Percentiles rank a stretch among this genome's conserved stretches.
Evolutionary conservation across 2,888 invertebrate genomes (phyloP).

Genomic region (Dynastes tityus): DNA sequence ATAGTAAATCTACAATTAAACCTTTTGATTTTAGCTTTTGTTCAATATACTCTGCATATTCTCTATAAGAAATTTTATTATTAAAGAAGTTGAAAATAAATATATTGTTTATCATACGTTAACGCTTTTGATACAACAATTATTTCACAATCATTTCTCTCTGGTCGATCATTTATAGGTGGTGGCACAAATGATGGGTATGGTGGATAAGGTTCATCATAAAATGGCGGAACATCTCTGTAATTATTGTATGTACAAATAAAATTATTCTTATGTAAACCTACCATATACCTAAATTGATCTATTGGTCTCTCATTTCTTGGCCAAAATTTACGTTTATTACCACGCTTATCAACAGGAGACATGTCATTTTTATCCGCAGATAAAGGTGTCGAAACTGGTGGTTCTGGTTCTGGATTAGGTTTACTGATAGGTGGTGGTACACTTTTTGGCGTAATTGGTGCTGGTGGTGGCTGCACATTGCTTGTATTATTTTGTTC

Average conservation of each 20-base stretch:
- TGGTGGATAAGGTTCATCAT: conserved; percentile 64
- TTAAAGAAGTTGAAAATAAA: conserved; percentile 14
- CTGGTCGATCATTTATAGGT: conserved; percentile 68
- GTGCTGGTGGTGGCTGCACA: conserved; percentile 1
- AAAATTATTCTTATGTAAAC: not conserved
- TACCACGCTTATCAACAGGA: conserved; percentile 44
- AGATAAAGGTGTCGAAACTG: conserved; percentile 15
- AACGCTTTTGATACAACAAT: conserved; percentile 87
- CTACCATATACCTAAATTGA: conserved; percentile 43
- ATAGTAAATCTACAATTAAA: conserved; percentile 88
- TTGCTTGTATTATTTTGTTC: conserved; percentile 26
- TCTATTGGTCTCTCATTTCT: conserved; percentile 50
- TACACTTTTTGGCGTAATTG: conserved; percentile 29
- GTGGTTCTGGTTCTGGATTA: conserved; percentile 31
- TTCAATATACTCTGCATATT: conserved; percentile 93
- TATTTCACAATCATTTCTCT: conserved; percentile 92
- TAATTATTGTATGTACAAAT: conserved; percentile 16
- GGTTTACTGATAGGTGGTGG: conserved; percentile 10
- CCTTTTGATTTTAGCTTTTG: conserved; percentile 84
- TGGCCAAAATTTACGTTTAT: conserved; percentile 49
- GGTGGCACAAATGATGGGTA: conserved; percentile 62
- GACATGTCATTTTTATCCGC: conserved; percentile 42
- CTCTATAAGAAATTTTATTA: conserved; percentile 70
- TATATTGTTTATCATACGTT: conserved; percentile 75
- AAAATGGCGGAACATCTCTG: conserved; percentile 59